Conservation (phyloP, 2,888 invertebrate species). For the Halocaridina rubra region DNA sequence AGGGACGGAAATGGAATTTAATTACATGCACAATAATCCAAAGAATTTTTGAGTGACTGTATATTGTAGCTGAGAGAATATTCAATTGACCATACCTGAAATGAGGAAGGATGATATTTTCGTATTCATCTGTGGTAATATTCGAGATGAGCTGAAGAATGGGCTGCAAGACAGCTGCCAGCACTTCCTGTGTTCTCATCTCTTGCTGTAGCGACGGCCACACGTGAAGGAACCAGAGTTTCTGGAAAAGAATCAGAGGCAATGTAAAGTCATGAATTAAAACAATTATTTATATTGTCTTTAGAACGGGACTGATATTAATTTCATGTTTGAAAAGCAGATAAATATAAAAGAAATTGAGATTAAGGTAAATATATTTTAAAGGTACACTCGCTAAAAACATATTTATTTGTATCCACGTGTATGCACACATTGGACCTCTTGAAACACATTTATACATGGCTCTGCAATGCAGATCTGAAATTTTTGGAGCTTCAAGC, state of each 20-base stretch:
- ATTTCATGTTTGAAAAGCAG: too few relatives aligned
- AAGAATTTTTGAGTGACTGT: too few relatives aligned
- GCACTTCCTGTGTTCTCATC: slow-evolving; percentile 84
- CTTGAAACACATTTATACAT: too few relatives aligned
- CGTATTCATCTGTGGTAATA: slow-evolving; percentile 82
- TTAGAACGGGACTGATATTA: too few relatives aligned
- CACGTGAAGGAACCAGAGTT: slow-evolving; percentile 93
- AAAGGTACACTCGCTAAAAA: not conserved
- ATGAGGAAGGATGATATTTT: slow-evolving; percentile 83
- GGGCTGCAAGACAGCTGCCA: slow-evolving; percentile 86
- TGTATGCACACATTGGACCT: too few relatives aligned
- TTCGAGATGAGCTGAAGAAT: slow-evolving; percentile 86
- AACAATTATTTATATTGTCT: too few relatives aligned
- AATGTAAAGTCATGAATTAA: not conserved
- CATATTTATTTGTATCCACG: too few relatives aligned
- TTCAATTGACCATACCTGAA: slow-evolving; percentile 86
- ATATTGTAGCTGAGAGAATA: too few relatives aligned
- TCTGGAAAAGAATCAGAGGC: slow-evolving; percentile 73
- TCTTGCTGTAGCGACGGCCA: slow-evolving; percentile 91
- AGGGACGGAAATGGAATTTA: too few relatives aligned
- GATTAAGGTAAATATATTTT: not conserved
- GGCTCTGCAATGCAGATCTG: too few relatives aligned
- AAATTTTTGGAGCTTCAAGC: too few relatives aligned
- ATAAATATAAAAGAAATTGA: not conserved
- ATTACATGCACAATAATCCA: too few relatives aligned